These are phyloP conservation scores for Scomberomorus guttatus DNA, from an alignment of 2,797 vertebrate genomes.

Conservation along the genomic window DNA sequence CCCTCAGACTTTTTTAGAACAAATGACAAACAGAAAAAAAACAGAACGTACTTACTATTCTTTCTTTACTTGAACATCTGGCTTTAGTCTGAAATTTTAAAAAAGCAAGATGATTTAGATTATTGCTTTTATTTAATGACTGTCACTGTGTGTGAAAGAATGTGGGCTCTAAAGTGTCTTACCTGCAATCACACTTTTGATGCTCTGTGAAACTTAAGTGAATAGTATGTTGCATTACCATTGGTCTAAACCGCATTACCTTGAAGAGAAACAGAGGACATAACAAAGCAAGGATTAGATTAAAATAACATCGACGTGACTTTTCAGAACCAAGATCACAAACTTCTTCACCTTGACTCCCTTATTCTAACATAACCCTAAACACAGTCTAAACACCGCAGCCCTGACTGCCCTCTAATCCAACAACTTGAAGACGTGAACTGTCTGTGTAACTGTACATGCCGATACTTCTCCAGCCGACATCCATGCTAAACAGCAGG, in stretches of 20 bases:
- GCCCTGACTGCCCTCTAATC: slow-evolving; percentile 14
- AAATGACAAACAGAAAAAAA: slow-evolving; percentile 12
- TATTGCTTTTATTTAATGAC: background rate
- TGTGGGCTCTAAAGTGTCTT: slow-evolving; percentile 60
- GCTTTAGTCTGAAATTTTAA: slow-evolving; percentile 89
- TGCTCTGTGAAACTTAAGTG: slow-evolving; percentile 94
- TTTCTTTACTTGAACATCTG: slow-evolving; percentile 90
- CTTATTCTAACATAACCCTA: background rate
- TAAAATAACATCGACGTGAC: slow-evolving; percentile 9
- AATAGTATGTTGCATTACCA: slow-evolving; percentile 85
- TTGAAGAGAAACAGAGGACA: slow-evolving; percentile 75
- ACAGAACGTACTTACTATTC: slow-evolving; percentile 92
- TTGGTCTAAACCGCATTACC: slow-evolving; percentile 90
- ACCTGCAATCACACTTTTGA: slow-evolving; percentile 94
- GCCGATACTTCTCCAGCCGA: background rate
- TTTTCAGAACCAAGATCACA: background rate
- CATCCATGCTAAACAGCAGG: slow-evolving; percentile 26
- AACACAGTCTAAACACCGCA: slow-evolving; percentile 12
- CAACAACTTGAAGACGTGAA: background rate
- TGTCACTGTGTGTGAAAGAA: background rate
- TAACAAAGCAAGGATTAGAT: slow-evolving; percentile 40
- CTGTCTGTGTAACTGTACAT: slow-evolving; percentile 2
- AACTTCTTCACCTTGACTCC: background rate
- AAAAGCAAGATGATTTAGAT: slow-evolving; percentile 4
- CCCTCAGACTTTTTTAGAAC: background rate